These are phyloP conservation scores for Odocoileus hemionus DNA, from an alignment of 2,113 vertebrate species.

Conservation along the genomic window DNA sequence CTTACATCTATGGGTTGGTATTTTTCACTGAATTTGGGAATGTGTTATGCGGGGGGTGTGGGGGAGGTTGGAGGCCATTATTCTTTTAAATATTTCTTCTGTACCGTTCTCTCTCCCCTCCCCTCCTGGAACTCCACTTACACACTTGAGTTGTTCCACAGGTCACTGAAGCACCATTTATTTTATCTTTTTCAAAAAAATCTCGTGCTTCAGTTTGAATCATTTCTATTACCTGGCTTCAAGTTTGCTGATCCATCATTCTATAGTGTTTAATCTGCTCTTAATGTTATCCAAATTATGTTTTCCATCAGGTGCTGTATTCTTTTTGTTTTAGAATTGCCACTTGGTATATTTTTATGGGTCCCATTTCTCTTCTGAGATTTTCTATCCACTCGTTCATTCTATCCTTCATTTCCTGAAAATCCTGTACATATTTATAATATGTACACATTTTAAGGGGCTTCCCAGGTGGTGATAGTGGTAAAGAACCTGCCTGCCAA, in stretches of 20 bases:
- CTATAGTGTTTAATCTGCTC: not conserved
- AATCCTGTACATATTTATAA: not conserved
- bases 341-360: not conserved
- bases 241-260: not conserved
- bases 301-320: not conserved
- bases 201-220: not conserved
- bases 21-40: not conserved
- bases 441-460: not conserved
- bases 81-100: not conserved
- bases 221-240: not conserved
- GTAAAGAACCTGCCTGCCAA: not conserved
- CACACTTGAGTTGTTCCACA: not conserved
- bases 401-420: slow-evolving; percentile 18
- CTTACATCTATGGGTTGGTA: not conserved
- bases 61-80: not conserved
- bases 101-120: not conserved
- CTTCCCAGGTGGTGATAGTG: not conserved
- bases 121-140: not conserved
- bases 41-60: not conserved
- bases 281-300: not conserved
- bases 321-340: not conserved
- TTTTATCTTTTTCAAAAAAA: not conserved
- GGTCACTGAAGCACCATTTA: not conserved
- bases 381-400: not conserved
- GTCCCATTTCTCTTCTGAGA: not conserved